Evolutionary conservation across 2,888 invertebrate genomes (phyloP), one percentile per base, ranked within the genome.

Genomic region (Melitaea athalia): DNA sequence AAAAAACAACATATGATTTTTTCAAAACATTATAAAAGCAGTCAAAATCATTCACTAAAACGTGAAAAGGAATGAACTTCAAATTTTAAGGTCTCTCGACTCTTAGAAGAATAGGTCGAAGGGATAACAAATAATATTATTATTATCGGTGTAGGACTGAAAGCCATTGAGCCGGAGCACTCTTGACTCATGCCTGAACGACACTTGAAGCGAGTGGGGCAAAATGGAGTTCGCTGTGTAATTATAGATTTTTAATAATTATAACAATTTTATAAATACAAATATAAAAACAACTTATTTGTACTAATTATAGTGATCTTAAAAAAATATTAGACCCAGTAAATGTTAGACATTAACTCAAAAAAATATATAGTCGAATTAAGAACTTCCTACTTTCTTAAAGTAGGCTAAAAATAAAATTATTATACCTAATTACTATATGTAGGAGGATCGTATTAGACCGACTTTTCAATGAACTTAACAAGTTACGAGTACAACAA

Each of bases 141-240:
- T 70, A 52, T 67, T 69, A 52, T 59, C 68, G 64, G 62, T 72
- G 53, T 64, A 72, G 65, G 65, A 63, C 68, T 71, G 71, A 76
- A 75, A 76, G 71, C 73, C 69, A 70, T 76, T 57, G 62, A 67
- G 53, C 15, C 8, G 49, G 76, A 76, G 64, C 70, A 42, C 74
- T 33, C 77, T 76, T 67, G 68, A 73, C 69, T 75, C 68, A 69
- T 68, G 64, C 65, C 67, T 70, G 65, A 74, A 76, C 72, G 74
- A 70, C 73, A 49, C 78, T 79, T 61, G 69, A 74, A 68, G 68
- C 61, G 57, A 73, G 74, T 63, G 55, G 71, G 67, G 69, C 68
- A 74, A 71, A 72, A 72, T 68, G 66, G 68, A 70, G 61, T 70
- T 73, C 33, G 31, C 74, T 75, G 75, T 77, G 63, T 72, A 67